A percentile compares a stretch with the other conserved stretches of the same genome.
Evolutionary conservation across 2,113 vertebrate species (phyloP).

Genomic region (Etheostoma spectabile): DNA sequence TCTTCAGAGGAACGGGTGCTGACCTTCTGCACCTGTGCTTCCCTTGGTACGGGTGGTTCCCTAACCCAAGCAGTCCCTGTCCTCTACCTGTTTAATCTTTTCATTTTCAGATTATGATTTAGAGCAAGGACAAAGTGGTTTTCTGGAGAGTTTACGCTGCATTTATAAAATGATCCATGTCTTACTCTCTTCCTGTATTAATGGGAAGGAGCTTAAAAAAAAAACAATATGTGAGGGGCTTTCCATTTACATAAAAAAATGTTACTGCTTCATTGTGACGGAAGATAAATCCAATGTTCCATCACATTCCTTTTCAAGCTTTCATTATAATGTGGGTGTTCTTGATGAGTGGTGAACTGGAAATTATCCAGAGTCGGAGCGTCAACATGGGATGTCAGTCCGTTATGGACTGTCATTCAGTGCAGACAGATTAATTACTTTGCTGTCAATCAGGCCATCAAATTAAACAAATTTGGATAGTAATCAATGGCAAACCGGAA

Average conservation of each 20-base stretch:
- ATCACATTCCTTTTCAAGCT: slow-evolving; percentile 61
- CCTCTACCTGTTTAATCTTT: slow-evolving; percentile 54
- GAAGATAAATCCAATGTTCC: slow-evolving; percentile 87
- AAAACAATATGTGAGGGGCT: not conserved
- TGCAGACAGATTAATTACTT: slow-evolving; percentile 87
- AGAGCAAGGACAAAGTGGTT: slow-evolving; percentile 50
- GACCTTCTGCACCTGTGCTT: slow-evolving; percentile 81
- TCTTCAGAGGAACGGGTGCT: slow-evolving; percentile 61
- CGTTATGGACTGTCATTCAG: slow-evolving; percentile 91
- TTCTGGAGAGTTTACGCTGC: slow-evolving; percentile 30
- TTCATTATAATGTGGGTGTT: slow-evolving; percentile 83
- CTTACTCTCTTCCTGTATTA: slow-evolving; percentile 10
- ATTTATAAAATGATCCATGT: slow-evolving; percentile 37
- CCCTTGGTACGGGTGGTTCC: slow-evolving; percentile 36
- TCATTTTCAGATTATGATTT: slow-evolving; percentile 45
- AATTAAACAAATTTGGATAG: slow-evolving; percentile 83
- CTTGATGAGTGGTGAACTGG: slow-evolving; percentile 93
- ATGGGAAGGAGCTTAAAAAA: not conserved
- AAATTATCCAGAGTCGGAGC: slow-evolving; percentile 89
- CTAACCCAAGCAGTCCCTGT: slow-evolving; percentile 43
- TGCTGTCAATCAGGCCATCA: slow-evolving; percentile 87
- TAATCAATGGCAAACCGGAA: slow-evolving; percentile 84
- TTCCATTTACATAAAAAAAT: slow-evolving; percentile 18
- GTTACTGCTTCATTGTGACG: slow-evolving; percentile 85
- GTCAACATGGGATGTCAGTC: slow-evolving; percentile 87